Base-by-base conservation (phyloP, 2,113 vertebrate genomes). In the Cettia cetti region DNA sequence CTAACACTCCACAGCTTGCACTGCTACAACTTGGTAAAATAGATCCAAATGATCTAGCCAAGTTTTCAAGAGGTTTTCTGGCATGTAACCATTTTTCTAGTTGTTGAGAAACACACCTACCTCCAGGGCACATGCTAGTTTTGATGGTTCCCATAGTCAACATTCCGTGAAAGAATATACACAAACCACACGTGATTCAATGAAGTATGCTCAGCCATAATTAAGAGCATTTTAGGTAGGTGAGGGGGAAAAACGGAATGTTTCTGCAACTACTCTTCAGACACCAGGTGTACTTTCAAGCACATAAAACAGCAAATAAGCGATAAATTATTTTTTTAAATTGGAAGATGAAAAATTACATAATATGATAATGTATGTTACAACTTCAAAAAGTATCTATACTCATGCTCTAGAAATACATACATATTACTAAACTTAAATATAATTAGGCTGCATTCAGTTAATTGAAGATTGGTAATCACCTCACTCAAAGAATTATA, bases 21-120 rank as follows among this genome's bases (percentile, higher is more conserved):
- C n/a, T 63, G 63, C 37, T 91, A 49, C 80, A 87, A 56, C n/a
- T 76, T 52, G 37, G 82, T 59, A 94, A 86, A 92, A 90, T 31
- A 92, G 77, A 82, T 80, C 61, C 39, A 90, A 89, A 94, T 82
- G 31, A 70, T 94, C 72, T 35, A 92, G 77, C 49, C 86, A 97
- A 78, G 50, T 68, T 83, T 90, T 59, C 59, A 88, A 53, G 39
- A 75, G 76, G 35, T 78, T 71, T 91, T 88, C 57, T 90, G 79
- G 54, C 70, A 92, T 27, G 16, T 22, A 92, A 89, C 50, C 37
- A 56, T 86, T 92, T 66, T 80, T 77, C 53, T 49, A 87, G 90
- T 94, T 93, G 39, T 35, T 79, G 63, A 92, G 65, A 96, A 92
- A 69, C 40, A 86, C 10, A 79, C 50, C 72, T 96, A 90, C 65